Base-by-base conservation (phyloP, 37 sponge, comb jelly and placozoan genomes). In the Cladorhizidae sp. region DNA sequence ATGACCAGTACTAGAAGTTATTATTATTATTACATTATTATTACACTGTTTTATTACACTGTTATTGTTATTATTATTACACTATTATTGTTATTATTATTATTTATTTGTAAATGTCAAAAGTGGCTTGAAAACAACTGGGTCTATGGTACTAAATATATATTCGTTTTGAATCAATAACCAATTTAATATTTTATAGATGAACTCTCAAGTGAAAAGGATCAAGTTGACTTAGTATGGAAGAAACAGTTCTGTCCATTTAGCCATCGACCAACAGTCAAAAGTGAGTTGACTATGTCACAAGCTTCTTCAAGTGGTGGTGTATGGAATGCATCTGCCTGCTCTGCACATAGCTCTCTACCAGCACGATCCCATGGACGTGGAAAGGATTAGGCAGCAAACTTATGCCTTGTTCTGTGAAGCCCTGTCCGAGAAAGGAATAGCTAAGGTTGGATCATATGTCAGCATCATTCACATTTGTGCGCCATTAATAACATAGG, bases 361-460 rank as follows among this genome's bases (percentile, higher is more conserved):
- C 54, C n/a, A 73, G 32, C 91, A 90, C 28, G 39, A 33, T 35
- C 77, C 70, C 3, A 78, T 81, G 38, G 64, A 55, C 52, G 12
- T 90, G 49, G 70, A 54, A 29, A 82, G 59, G 28, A 72, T 85
- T 38, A 56, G 59, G 26, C 63, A 57, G 15, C 77, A 78, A 71
- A 72, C 73, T 0, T 11, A 14, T 5, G 50, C 29, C n/a, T 67
- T 90, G 17, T 43, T 90, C 9, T 25, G 57, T 36, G 77, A 86
- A 61, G 81, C 91, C 32, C 57, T 90, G 35, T 33, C 35, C 17
- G 72, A 77, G 59, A 75, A 83, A 61, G 83, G 91, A 26, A 36
- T 90, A 2, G 37, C 64, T 6, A 72, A 86, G 79, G 91, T 90
- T n/a, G n/a, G n/a, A n/a, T 35, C 12, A 76, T 58, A n/a, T n/a